Evolutionary conservation across 2,888 invertebrate genomes (phyloP).

Genomic region (Diarsia mendica): DNA sequence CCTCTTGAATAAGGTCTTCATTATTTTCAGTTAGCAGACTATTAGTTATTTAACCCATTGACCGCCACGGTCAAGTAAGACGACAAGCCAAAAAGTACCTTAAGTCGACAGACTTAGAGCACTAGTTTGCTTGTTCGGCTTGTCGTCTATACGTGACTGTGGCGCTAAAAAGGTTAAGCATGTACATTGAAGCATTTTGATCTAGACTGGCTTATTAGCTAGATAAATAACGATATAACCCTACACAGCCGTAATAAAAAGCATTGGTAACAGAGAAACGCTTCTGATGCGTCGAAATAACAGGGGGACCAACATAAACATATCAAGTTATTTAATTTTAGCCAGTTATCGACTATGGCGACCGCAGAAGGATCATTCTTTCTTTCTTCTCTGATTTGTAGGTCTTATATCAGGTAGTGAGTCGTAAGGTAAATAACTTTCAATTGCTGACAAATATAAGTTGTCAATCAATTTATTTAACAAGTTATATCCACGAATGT

Average conservation of each 20-base stretch:
- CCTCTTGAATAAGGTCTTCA: background rate
- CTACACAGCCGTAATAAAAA: background rate
- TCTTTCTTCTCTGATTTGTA: background rate
- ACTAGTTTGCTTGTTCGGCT: too few species aligned
- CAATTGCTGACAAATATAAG: background rate
- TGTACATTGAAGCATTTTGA: background rate
- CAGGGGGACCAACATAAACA: background rate
- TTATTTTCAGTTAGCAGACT: background rate
- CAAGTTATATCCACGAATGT: background rate
- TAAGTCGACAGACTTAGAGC: too few species aligned
- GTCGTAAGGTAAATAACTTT: background rate
- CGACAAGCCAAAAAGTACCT: too few species aligned
- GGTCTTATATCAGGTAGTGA: background rate
- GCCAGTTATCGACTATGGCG: background rate
- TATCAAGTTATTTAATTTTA: background rate
- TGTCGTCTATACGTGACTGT: too few species aligned
- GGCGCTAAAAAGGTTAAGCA: too few species aligned
- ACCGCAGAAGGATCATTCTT: background rate
- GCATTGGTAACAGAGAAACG: background rate
- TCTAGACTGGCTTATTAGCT: background rate
- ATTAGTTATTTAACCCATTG: too few species aligned
- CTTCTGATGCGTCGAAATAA: background rate
- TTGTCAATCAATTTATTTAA: background rate
- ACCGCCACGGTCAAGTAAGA: too few species aligned
- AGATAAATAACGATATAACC: background rate